Base-by-base conservation (phyloP, 2,888 invertebrate species). In the Lordiphosa fenestrarum region DNA sequence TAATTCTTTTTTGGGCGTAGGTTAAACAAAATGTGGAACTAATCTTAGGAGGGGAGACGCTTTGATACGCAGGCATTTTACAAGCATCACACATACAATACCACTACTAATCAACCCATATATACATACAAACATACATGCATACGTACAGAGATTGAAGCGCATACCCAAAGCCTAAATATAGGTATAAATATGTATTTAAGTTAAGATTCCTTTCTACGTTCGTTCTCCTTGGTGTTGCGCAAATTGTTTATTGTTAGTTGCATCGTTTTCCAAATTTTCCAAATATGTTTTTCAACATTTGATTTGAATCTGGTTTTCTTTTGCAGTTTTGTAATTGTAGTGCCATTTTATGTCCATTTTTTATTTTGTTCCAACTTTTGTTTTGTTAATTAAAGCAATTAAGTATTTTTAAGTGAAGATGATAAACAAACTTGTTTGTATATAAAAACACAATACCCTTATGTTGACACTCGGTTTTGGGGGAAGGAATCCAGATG, bases 121-220 rank as follows among this genome's bases (percentile, higher is more conserved):
- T 42, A 62, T 62, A 71, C 23, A 56, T 59, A 51, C 56, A 63
- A 46, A 46, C 53, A 62, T 62, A 71, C 23, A 56, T 61, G 48
- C 57, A 57, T 70, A 58, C 49, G 64, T 53, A 58, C 53, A 61
- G 25, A 25, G 25, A 25, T 63, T 63, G 60, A 53, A 44, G 55
- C 67, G 56, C 82, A 77, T 77, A 77, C 77, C 76, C 84, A 77
- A 77, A 82, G 73, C 73, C 54, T 78, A 69, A 39, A 61, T 63
- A 57, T 51, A 63, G 33, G 15, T 54, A 52, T 69, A 76, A 53
- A 58, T 66, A 61, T 38, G 12, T 54, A 39, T 64, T 57, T 66
- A 39, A 36, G 13, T 44, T 66, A 56, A 38, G 48, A 21, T 4
- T 39, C 42, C 12, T 15, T 47, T 59, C 7, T 53, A 46, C 47